Evolutionary conservation across 2,113 vertebrate genomes (phyloP).

Genomic region (Chlamydotis undulata): DNA sequence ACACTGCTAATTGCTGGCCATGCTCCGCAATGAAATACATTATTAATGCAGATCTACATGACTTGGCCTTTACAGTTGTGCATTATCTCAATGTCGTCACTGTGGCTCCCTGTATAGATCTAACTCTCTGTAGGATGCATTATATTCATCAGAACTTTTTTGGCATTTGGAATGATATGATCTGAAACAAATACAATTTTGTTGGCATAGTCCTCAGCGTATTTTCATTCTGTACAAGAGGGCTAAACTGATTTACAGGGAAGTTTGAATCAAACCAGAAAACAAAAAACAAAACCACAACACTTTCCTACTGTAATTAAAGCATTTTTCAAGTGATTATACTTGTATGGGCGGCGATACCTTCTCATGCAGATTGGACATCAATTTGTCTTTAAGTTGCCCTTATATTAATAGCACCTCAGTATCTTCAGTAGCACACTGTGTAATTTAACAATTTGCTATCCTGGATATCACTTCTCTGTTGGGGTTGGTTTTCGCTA

Average conservation of each 20-base stretch:
- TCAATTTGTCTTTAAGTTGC: not conserved
- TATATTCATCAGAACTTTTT: not conserved
- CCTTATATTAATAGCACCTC: not conserved
- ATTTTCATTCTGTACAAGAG: not conserved
- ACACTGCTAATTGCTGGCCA: not conserved
- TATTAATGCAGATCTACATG: not conserved
- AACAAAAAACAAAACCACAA: not conserved
- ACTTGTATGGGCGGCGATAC: not conserved
- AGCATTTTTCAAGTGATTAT: not conserved
- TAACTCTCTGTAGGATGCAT: not conserved
- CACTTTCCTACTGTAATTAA: not conserved
- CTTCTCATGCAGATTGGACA: not conserved
- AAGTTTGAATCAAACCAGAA: not conserved
- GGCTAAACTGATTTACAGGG: not conserved
- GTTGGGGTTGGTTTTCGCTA: not conserved
- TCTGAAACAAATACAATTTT: not conserved
- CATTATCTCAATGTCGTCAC: accelerated
- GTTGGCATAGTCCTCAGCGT: not conserved
- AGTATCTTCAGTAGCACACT: not conserved
- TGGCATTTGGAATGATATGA: not conserved
- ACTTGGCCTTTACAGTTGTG: not conserved
- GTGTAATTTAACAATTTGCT: not conserved
- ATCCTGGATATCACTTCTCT: not conserved
- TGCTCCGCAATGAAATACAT: not conserved
- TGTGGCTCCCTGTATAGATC: not conserved